A percentile compares a stretch with the other conserved stretches of the same genome.
Conservation (phyloP, 2,797 vertebrate genomes). For the Apogon hyalosoma region DNA sequence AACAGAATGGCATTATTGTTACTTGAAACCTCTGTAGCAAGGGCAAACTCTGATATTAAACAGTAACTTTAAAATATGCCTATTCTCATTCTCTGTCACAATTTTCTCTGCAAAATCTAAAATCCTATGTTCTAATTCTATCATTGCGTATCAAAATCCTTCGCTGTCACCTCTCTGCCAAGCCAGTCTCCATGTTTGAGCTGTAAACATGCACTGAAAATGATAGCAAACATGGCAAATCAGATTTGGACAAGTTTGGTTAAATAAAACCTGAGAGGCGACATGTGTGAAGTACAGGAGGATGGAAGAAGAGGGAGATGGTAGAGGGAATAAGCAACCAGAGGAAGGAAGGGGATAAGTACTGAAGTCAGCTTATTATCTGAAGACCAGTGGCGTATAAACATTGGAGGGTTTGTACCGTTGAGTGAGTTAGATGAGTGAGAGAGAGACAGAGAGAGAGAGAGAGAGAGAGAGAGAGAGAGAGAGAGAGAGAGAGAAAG, state of each 20-base stretch:
- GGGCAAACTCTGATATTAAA: too few species aligned
- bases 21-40: too few species aligned
- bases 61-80: too few species aligned
- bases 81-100: too few species aligned
- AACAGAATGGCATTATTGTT: too few species aligned
- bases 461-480: slow-evolving; percentile 13
- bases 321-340: slow-evolving; percentile 37
- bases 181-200: not conserved
- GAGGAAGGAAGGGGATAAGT: slow-evolving; percentile 55
- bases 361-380: slow-evolving; percentile 74
- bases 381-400: slow-evolving; percentile 73
- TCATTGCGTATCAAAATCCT: not conserved
- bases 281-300: slow-evolving; percentile 21
- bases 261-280: not conserved
- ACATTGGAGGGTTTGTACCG: slow-evolving; percentile 68
- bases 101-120: too few species aligned
- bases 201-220: not conserved
- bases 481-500: slow-evolving; percentile 19
- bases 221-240: not conserved
- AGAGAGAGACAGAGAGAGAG: slow-evolving; percentile 21
- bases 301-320: slow-evolving; percentile 17
- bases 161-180: not conserved
- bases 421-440: slow-evolving; percentile 67
- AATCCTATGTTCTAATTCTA: not conserved
- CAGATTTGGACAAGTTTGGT: slow-evolving; percentile 18